Percentiles rank a stretch among this genome's conserved stretches.
Evolutionary conservation across 2,888 invertebrate species (phyloP).

Genomic region (Athrips mouffetella): DNA sequence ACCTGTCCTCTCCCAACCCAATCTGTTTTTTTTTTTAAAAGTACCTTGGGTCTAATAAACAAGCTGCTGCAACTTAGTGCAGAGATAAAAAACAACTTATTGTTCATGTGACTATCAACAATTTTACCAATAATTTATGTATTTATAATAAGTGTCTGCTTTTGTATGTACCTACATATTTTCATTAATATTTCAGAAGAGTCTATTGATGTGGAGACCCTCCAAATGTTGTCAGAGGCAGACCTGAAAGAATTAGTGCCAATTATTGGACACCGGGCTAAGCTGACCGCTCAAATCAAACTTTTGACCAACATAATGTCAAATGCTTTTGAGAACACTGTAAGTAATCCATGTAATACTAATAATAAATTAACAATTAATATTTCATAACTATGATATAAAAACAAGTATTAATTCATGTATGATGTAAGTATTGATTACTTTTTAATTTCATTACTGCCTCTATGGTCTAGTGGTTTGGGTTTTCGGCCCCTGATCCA

Average conservation of each 20-base stretch:
- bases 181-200: too few relatives aligned
- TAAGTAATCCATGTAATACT: too few relatives aligned
- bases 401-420: neutral
- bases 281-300: neutral
- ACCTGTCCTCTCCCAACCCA: too few relatives aligned
- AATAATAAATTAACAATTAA: neutral
- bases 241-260: neutral
- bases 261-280: conserved; percentile 1
- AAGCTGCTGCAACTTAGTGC: too few relatives aligned
- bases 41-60: too few relatives aligned
- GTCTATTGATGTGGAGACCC: neutral
- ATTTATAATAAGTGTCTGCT: too few relatives aligned
- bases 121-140: too few relatives aligned
- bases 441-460: neutral
- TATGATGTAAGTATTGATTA: neutral
- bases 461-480: neutral
- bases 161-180: too few relatives aligned
- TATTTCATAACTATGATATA: neutral
- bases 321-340: conserved; percentile 3
- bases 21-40: too few relatives aligned
- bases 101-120: too few relatives aligned
- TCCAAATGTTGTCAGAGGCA: conserved; percentile 1
- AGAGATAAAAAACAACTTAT: too few relatives aligned
- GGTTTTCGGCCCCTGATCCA: neutral
- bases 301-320: neutral